Evolutionary conservation across 2,797 vertebrate genomes (phyloP).

Genomic region (Acridotheres tristis): DNA sequence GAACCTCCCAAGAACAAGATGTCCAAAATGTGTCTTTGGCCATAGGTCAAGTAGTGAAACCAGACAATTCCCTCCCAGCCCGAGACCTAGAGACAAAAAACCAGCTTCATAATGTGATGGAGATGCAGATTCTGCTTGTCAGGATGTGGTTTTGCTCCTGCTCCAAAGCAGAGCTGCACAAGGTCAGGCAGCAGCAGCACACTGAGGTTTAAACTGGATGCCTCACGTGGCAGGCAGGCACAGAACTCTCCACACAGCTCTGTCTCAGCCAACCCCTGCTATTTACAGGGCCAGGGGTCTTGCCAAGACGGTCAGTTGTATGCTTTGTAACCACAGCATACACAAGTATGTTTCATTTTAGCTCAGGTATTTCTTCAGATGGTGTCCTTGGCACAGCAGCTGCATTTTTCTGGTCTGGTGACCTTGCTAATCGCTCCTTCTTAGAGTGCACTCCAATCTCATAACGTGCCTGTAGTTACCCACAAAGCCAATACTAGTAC

Average conservation of each 20-base stretch:
- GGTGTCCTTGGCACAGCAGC: background rate
- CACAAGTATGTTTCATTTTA: background rate
- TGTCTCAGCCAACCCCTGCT: background rate
- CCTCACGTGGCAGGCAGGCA: background rate
- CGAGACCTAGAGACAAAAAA: background rate
- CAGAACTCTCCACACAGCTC: background rate
- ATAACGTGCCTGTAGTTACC: background rate
- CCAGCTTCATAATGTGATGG: background rate
- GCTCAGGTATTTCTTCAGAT: constrained; percentile 41
- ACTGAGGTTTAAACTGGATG: background rate
- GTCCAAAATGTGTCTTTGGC: background rate
- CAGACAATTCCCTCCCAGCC: background rate
- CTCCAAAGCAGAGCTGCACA: background rate
- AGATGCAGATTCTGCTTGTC: background rate
- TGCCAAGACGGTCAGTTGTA: background rate
- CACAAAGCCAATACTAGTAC: constrained; percentile 12
- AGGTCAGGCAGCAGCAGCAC: background rate
- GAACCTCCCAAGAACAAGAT: background rate
- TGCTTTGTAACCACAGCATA: background rate
- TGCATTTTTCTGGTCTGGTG: background rate
- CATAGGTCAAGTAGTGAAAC: fast-evolving
- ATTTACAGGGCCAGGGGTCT: background rate
- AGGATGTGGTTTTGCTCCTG: background rate
- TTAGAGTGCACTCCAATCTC: background rate
- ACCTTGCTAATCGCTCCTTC: constrained; percentile 2